Base-by-base conservation (phyloP, 2,888 invertebrate species). In the Syrista parreyssii region DNA sequence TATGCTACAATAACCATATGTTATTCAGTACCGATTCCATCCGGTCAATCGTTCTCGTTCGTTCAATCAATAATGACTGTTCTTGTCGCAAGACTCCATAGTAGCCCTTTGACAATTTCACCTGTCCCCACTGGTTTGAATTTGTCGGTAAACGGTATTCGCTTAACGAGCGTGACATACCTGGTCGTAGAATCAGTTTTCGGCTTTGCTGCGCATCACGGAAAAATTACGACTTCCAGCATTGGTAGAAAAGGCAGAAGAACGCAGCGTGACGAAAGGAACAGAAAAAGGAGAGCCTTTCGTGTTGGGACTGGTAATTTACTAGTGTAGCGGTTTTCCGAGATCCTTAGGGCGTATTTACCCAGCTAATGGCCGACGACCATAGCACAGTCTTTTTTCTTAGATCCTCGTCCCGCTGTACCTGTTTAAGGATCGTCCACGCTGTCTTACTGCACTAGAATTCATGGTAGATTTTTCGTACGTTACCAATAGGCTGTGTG, bases 261-360 rank as follows among this genome's bases (percentile, higher is more conserved):
- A 23, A 23, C 23, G 23, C 55, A 55, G 55, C 55, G 55, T 55
- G 55, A 55, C 55, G 23, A 23, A 55, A 6, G 12, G 12, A 71
- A 71, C 23, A 11, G 9, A 71, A 30, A 23, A 71, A 55, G 55
- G 23, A 23, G 55, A 23, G 55, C 1, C 71, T 30, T 33, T 71
- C 71, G 71, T 23, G 15, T 55, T 23, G 55, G 34, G 55, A 23
- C 36, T 31, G 79, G 74, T 78, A 78, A 81, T 81, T 81, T 80
- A 79, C 80, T 78, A 76, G 79, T 78, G 68, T 75, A 80, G 80
- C 78, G 79, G 78, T 80, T 78, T 81, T 69, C 68, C 75, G 30
- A 35, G 71, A 36, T 79, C 73, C 75, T 81, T 55, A 73, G 76
- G 79, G 69, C 11, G 30, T 34, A 73, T 77, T 79, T 76, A 40